Evolutionary conservation across 2,797 vertebrate species (phyloP).

Genomic region (Parauchenoglanis punctatus): DNA sequence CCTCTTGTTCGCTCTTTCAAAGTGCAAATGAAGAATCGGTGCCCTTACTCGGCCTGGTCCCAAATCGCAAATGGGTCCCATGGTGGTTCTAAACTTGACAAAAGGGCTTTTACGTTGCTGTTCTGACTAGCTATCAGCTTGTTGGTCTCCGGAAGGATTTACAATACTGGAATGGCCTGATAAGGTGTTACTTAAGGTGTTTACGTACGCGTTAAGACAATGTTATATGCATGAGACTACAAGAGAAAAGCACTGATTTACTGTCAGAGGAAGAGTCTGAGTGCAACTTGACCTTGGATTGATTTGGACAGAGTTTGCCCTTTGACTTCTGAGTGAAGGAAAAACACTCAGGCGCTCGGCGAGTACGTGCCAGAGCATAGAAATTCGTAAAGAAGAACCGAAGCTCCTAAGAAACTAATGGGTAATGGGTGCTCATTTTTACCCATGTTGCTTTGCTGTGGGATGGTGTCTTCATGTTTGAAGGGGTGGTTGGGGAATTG

Average conservation of each 20-base stretch:
- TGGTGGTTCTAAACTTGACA: slow-evolving; percentile 63
- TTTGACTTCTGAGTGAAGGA: slow-evolving; percentile 39
- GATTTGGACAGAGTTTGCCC: slow-evolving; percentile 42
- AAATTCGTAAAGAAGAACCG: slow-evolving; percentile 26
- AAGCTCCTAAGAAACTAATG: background rate
- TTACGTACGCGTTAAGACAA: slow-evolving; percentile 59
- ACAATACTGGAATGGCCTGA: slow-evolving; percentile 41
- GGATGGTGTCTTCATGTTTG: slow-evolving; percentile 92
- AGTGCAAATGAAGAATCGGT: slow-evolving; percentile 56
- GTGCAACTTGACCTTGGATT: slow-evolving; percentile 51
- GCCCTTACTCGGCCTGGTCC: slow-evolving; percentile 47
- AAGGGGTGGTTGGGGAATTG: slow-evolving; percentile 91
- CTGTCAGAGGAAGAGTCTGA: slow-evolving; percentile 55
- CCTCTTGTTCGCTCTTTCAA: slow-evolving; percentile 40
- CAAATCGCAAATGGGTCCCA: slow-evolving; percentile 61
- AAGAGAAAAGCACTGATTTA: slow-evolving; percentile 41
- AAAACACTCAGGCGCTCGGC: slow-evolving; percentile 20
- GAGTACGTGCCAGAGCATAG: slow-evolving; percentile 9
- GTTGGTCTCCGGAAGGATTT: slow-evolving; percentile 55
- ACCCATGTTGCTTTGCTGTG: slow-evolving; percentile 91
- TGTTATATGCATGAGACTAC: background rate
- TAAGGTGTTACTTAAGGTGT: slow-evolving; percentile 58
- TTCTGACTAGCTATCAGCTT: slow-evolving; percentile 27
- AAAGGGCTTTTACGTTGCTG: slow-evolving; percentile 54
- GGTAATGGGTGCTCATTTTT: slow-evolving; percentile 56